A percentile compares a stretch with the other conserved stretches of the same genome.
Evolutionary conservation across 2,888 invertebrate species (phyloP).

Genomic region (Standfussiana lucernea): DNA sequence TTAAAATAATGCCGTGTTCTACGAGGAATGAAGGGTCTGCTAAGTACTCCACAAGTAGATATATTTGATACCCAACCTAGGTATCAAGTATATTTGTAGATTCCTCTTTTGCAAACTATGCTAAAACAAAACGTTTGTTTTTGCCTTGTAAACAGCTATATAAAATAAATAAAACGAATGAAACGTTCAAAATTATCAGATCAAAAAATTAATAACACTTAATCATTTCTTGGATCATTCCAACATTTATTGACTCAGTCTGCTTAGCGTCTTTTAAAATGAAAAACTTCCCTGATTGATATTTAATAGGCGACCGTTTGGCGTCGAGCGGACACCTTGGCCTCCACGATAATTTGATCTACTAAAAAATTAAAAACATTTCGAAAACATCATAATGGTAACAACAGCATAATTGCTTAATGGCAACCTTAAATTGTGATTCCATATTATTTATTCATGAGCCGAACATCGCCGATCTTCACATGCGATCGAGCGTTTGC

Average conservation of each 20-base stretch:
- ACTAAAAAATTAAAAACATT: conserved; percentile 91
- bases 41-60: not conserved
- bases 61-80: no score
- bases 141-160: not conserved
- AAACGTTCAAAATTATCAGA: conserved; percentile 21
- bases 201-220: conserved; percentile 24
- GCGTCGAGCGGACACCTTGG: conserved; percentile 84
- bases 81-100: conserved; percentile 7
- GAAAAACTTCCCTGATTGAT: conserved; percentile 82
- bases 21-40: conserved; percentile 20
- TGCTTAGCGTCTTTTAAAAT: conserved; percentile 43
- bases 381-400: conserved; percentile 88
- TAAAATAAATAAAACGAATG: conserved; percentile 1
- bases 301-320: conserved; percentile 86
- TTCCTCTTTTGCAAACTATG: not conserved
- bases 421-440: conserved; percentile 87
- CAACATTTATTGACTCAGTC: conserved; percentile 57
- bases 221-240: conserved; percentile 34
- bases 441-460: conserved; percentile 90
- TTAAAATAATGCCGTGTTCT: conserved; percentile 50
- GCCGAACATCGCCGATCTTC: conserved; percentile 81
- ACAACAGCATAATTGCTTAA: conserved; percentile 90
- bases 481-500: conserved; percentile 82
- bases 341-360: conserved; percentile 84
- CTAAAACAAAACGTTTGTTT: not conserved